phyloP scores from a whole-genome alignment of 2,888 invertebrate genomes.

The Aphelenchoides bicaudatus region DNA sequence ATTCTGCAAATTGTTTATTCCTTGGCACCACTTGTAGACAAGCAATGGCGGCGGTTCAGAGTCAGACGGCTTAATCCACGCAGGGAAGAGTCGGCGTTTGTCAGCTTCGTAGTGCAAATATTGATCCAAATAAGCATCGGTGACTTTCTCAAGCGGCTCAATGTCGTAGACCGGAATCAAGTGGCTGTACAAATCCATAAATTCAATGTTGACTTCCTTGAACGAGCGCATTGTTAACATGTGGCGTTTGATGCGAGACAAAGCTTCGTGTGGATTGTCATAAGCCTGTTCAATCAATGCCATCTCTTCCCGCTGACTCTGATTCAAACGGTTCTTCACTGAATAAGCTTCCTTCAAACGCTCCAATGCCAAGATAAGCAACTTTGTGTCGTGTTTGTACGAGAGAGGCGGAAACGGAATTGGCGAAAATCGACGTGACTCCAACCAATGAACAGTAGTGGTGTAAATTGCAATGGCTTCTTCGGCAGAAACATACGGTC shows the following conservation, averaged over 20 bases:
- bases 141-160: conserved; percentile 97
- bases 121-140: conserved; percentile 97
- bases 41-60: conserved; percentile 80
- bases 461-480: conserved; percentile 99
- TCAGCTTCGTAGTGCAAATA: conserved; percentile 98
- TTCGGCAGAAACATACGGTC: conserved; percentile 97
- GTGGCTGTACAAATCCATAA: conserved; percentile 99
- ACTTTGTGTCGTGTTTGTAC: conserved; percentile 98
- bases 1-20: conserved; percentile 69
- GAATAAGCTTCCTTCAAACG: conserved; percentile 64
- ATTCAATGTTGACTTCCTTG: conserved; percentile 87
- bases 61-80: conserved; percentile 98
- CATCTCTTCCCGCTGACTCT: conserved; percentile 95
- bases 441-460: conserved; percentile 98
- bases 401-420: conserved; percentile 98
- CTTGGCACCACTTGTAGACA: conserved; percentile 95
- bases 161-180: conserved; percentile 98
- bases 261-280: conserved; percentile 97
- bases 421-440: conserved; percentile 93
- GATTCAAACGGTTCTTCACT: conserved; percentile 73
- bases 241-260: conserved; percentile 98
- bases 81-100: conserved; percentile 89
- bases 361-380: conserved; percentile 91
- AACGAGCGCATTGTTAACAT: conserved; percentile 87
- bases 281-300: conserved; percentile 99